Percentiles rank a stretch among this genome's conserved stretches.
Evolutionary conservation across 2,797 vertebrate genomes (phyloP).

Genomic region (Knipowitschia caucasica): DNA sequence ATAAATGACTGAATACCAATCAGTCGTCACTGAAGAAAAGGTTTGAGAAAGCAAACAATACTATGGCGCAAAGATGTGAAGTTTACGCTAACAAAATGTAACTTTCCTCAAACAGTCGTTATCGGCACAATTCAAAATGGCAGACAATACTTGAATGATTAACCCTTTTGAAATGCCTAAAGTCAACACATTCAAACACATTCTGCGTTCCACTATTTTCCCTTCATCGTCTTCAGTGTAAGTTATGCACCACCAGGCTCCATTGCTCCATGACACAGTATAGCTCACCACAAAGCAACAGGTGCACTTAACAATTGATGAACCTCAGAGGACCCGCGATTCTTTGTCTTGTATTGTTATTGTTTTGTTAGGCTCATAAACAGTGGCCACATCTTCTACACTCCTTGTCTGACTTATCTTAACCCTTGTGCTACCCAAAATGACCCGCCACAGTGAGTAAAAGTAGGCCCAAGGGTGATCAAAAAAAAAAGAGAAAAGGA

Average conservation of each 20-base stretch:
- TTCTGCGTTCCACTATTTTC: conserved; percentile 4
- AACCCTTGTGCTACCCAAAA: no score
- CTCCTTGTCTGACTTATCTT: no score
- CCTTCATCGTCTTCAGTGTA: conserved; percentile 8
- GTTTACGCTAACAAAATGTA: neutral
- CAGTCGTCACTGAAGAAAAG: no score
- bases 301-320: neutral
- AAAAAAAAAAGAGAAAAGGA: no score
- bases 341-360: neutral
- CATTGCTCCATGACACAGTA: neutral
- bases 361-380: neutral
- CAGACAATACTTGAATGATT: conserved; percentile 1
- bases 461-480: no score
- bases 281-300: neutral
- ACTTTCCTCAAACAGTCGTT: neutral
- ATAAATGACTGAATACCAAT: neutral
- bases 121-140: neutral
- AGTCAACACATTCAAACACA: conserved; percentile 12
- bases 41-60: neutral
- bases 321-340: conserved; percentile 10
- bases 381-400: no score
- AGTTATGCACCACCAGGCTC: conserved; percentile 27
- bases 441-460: no score
- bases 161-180: neutral
- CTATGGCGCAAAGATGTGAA: neutral